Conservation (phyloP, 2,113 vertebrate species). For the Mixornis gularis region DNA sequence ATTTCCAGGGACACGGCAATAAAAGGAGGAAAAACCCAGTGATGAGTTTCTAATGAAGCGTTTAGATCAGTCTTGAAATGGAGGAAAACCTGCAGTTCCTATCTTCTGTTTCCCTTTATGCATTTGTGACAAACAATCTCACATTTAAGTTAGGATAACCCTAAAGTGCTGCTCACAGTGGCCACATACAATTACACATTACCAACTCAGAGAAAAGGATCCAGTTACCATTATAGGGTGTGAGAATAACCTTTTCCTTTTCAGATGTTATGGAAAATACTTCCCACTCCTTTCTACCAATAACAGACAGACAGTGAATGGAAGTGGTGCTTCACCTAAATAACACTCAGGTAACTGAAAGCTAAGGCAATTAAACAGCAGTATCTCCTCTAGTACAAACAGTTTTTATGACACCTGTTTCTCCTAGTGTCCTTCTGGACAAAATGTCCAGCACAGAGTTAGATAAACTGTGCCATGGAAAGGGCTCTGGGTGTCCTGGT, state of each 20-base stretch:
- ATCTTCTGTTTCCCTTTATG: background rate
- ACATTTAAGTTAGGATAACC: background rate
- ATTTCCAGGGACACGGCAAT: background rate
- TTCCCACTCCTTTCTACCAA: background rate
- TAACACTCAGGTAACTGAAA: background rate
- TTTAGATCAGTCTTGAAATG: background rate
- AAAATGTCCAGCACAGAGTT: background rate
- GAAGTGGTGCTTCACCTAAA: background rate
- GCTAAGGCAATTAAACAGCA: background rate
- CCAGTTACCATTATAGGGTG: background rate
- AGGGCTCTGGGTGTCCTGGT: background rate
- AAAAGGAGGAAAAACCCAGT: background rate
- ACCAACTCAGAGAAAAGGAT: background rate
- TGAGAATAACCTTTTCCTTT: background rate
- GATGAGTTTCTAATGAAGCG: background rate
- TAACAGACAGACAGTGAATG: background rate
- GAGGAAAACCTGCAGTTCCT: background rate
- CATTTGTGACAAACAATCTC: background rate
- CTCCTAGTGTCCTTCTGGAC: background rate
- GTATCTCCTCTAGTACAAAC: background rate
- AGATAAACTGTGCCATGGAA: background rate
- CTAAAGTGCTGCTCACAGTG: background rate
- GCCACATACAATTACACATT: background rate
- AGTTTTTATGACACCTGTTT: background rate
- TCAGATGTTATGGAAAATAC: background rate